Base-by-base conservation (phyloP, 2,113 vertebrate species). In the Cyanocitta stelleri region DNA sequence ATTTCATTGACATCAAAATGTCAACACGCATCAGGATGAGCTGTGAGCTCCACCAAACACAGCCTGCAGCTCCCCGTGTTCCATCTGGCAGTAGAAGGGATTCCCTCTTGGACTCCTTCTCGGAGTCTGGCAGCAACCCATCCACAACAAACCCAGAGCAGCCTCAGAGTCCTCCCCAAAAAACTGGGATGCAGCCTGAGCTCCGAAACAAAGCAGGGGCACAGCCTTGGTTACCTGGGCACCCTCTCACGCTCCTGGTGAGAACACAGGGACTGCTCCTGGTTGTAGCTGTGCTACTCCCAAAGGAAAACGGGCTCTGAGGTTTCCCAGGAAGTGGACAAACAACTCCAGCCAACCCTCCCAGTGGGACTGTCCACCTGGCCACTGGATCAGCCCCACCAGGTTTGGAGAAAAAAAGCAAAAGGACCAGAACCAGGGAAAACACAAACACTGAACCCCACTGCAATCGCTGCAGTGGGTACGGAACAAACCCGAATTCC, bases 231-330 rank as follows among this genome's bases (percentile, higher is more conserved):
- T 9, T 1, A 6, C 55, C 33, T 2, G 20, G 44, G 27, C 18
- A 16, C 4, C 33, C 39, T 32, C 26, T 16, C 27, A 16, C 1
- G 0, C 21, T 29, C 10, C 59, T 13, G 32, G 10, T 2, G 37
- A 23, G 41, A 29, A 17, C 43, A 14, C 58, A 15, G 41, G n/a
- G 6, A 7, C 29, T 46, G 83, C 41, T 93, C 69, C 69, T 13
- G 5, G 8, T 3, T 11, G 11, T 0, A 32, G n/a, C 46, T 21
- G 13, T 0, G 49, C 11, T 3, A 3, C n/a, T 55, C 71, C 74
- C 41, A 1, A 27, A 66, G 37, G 21, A 24, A 2, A 39, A 52
- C 0, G 0, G 32, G 39, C 49, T n/a, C 30, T 1, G 24, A 21
- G 11, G 13, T 9, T 3, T n/a, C 78, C 49, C 13, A 55, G 10